phyloP scores from a whole-genome alignment of 2,797 vertebrate species.

The Micromesistius poutassou region DNA sequence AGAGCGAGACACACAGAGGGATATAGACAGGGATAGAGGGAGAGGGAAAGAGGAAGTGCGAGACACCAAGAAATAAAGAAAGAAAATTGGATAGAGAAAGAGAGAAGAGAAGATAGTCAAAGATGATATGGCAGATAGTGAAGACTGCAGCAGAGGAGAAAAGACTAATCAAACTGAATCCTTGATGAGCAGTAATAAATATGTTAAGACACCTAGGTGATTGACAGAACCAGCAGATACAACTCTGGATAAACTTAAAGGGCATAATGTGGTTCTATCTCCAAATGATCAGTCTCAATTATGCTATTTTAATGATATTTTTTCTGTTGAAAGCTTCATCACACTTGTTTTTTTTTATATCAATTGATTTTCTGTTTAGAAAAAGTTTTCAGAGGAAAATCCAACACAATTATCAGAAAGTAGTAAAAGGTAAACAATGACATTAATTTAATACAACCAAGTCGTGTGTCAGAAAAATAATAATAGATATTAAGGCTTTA shows the following conservation, averaged over 20 bases:
- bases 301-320: not conserved
- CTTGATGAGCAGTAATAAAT: not conserved
- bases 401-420: not conserved
- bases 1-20: constrained; percentile 13
- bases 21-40: constrained; percentile 25
- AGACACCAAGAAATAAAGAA: constrained; percentile 7
- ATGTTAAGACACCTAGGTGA: not conserved
- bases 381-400: not conserved
- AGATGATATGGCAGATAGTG: not conserved
- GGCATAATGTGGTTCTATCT: not conserved
- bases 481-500: too few species aligned
- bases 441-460: not conserved
- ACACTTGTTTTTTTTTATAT: not conserved
- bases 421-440: not conserved
- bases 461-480: too few species aligned
- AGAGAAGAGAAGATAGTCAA: not conserved
- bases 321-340: not conserved
- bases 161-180: not conserved
- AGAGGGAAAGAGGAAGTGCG: constrained; percentile 19
- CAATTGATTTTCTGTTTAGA: not conserved
- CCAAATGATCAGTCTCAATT: not conserved
- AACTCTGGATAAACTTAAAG: not conserved
- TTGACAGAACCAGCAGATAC: not conserved
- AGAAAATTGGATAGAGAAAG: constrained; percentile 6
- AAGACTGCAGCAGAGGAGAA: not conserved